Base-by-base conservation (phyloP, 64 coral and sea anemone genomes). In the Montipora capricornis region DNA sequence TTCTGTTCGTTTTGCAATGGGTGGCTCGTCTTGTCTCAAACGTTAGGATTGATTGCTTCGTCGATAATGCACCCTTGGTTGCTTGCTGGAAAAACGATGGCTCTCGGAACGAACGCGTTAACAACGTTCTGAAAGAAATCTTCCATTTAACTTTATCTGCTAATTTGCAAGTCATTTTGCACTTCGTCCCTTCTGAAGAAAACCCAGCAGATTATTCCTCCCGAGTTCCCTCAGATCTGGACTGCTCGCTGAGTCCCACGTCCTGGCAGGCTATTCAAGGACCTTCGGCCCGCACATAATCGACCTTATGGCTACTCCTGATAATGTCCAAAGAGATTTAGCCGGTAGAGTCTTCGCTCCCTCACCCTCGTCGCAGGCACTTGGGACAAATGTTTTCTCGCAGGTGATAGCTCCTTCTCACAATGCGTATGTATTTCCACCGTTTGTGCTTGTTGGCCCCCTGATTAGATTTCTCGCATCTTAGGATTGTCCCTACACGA, bases 351-450 rank as follows among this genome's bases (percentile, higher is more conserved):
- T 20, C 6, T 67, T 52, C 10, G 45, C 44, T 4, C 80, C 20
- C 26, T 51, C 16, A 82, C 79, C 9, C 64, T 68, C 7, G 44
- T 62, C 6, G 17, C 69, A 16, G 81, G 73, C 52, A 8, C 81
- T 58, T 75, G 80, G 47, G 3, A 10, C 10, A 5, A 55, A 55
- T 10, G 52, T 55, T 55, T 55, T 55, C 52, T 55, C 52, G 52
- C 52, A 50, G 16, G 75, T 62, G 8, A 6, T n/a, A 16, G 8
- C 79, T 7, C 58, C 50, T 1, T 60, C 55, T 1, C 75, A 76
- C 20, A 84, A 84, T 48, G 62, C 80, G 20, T 93, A 87, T 74
- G 69, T 79, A 44, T 87, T 93, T 20, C 91, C 83, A 5, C 91
- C 91, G 4, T 87, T 87, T 52, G 81, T 68, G 15, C 60, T 93